A percentile compares a stretch with the other conserved stretches of the same genome.
phyloP scores from a whole-genome alignment of 2,113 vertebrate genomes.

The Tichodroma muraria region DNA sequence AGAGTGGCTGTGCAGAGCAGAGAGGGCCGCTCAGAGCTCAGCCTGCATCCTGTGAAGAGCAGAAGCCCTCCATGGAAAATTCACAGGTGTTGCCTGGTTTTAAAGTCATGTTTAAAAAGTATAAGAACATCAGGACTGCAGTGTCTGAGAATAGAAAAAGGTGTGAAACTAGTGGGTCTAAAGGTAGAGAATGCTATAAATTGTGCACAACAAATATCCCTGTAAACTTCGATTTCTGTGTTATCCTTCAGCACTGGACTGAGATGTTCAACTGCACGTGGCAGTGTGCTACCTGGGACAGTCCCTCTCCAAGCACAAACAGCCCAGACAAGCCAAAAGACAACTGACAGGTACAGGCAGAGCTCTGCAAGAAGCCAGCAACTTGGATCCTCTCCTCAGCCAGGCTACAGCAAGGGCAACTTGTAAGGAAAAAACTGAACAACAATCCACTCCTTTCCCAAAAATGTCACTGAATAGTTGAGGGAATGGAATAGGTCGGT shows the following conservation, averaged over 20 bases:
- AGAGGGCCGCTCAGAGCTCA: neutral
- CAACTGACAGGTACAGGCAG: neutral
- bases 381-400: neutral
- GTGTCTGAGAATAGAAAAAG: neutral
- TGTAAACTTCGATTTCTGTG: neutral
- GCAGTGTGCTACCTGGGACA: neutral
- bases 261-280: neutral
- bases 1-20: neutral
- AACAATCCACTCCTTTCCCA: neutral
- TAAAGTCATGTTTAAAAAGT: neutral
- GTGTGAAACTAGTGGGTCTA: neutral
- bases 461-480: neutral
- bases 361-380: neutral
- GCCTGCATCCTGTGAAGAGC: rapidly evolving
- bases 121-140: neutral
- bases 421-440: neutral
- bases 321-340: neutral
- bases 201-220: neutral
- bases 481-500: neutral
- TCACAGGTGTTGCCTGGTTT: neutral
- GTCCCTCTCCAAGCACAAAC: neutral
- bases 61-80: neutral
- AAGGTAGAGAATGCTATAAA: neutral
- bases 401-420: neutral
- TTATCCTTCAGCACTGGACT: neutral